Base-by-base conservation (phyloP, 2,797 vertebrate species). In the Mormyrus hasselquistii region DNA sequence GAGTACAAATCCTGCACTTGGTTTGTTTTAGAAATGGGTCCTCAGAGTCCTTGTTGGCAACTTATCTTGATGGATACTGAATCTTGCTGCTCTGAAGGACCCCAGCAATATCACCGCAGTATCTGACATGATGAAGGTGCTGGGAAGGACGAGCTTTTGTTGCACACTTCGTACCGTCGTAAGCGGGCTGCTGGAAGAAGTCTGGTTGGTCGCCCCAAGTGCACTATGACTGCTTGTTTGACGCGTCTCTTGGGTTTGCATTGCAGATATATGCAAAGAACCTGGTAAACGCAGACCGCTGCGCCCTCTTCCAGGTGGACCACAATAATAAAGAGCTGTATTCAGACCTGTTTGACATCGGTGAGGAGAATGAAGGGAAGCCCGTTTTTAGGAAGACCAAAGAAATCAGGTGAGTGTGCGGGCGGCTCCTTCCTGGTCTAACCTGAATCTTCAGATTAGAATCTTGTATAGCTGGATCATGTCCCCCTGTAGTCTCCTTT, bases 221-320 rank as follows among this genome's bases (percentile, higher is more conserved):
- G 34, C 5, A 79, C 73, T 14, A 16, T 79, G 38, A 19, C 38
- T n/a, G 38, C 16, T 19, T 2, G 12, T 41, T 79, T 79, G 16
- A 79, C 0, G 4, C 38, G 2, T n/a, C 73, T 79, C 16, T 44
- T 44, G 73, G 38, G 73, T 89, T 88, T 94, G 91, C 94, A 90
- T 95, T 94, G 59, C 95, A 97, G 99, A 99, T 99, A 97, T 99
- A 99, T 98, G 99, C 99, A 98, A 99, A 99, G 97, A 98, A 99
- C 95, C 96, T 99, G 97, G 99, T 99, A 96, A 99, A 99, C 93
- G 99, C 99, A 89, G 98, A 99, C 93, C 97, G 99, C 69, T 99
- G 99, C 93, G 99, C 99, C 87, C 98, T 99, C 92, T 99, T 99
- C 97, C 99, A 99, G 97, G 98, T 99, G 41, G 99, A 99, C 94